Evolutionary conservation across 2,113 vertebrate genomes (phyloP).

Genomic region (Sphyrna mokarran): DNA sequence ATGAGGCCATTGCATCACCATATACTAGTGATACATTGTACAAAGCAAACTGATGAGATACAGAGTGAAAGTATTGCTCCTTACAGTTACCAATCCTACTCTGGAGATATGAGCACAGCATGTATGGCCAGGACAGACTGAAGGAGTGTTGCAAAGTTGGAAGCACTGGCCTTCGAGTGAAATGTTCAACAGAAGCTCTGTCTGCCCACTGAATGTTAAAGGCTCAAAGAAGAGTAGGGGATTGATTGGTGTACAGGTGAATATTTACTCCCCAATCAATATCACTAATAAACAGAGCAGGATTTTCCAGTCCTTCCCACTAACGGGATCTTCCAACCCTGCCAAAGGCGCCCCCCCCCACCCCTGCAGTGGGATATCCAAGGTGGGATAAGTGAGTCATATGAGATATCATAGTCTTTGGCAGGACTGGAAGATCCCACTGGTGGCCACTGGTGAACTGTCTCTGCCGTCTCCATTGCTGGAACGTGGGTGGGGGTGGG

Average conservation of each 20-base stretch:
- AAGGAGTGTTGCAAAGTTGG: not conserved
- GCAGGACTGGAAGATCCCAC: no score
- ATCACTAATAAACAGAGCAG: not conserved
- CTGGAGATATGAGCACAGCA: not conserved
- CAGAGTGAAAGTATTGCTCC: not conserved
- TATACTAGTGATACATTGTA: not conserved
- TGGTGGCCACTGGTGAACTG: no score
- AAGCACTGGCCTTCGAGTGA: not conserved
- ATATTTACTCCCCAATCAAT: not conserved
- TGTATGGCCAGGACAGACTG: not conserved
- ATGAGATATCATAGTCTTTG: no score
- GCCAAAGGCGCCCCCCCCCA: no score
- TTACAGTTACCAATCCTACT: not conserved
- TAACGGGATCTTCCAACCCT: no score
- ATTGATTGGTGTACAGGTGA: not conserved
- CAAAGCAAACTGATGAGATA: not conserved
- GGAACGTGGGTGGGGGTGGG: no score
- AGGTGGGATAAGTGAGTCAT: no score
- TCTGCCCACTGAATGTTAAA: not conserved
- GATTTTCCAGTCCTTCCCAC: no score
- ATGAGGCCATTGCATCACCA: no score
- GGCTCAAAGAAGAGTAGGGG: not conserved
- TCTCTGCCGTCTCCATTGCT: no score
- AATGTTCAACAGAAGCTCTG: not conserved
- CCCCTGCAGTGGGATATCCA: no score